These are phyloP conservation scores for Hyla sarda DNA, from an alignment of 2,113 vertebrate genomes.

Conservation along the genomic window DNA sequence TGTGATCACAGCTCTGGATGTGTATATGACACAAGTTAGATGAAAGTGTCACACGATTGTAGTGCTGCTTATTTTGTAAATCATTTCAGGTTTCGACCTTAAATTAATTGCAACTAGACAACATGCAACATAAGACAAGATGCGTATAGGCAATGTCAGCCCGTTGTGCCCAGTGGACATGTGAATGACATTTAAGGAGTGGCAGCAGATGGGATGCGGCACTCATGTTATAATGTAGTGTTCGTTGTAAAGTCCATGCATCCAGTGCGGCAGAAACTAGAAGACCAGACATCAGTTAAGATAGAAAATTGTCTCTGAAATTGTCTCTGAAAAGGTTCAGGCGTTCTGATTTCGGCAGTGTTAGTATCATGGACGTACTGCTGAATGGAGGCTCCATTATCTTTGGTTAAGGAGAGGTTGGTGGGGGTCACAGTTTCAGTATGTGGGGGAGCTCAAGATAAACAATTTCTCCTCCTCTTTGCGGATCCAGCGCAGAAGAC, in stretches of 20 bases:
- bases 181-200: not conserved
- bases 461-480: slow-evolving; percentile 97
- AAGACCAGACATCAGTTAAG: not conserved
- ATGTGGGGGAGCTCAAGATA: slow-evolving; percentile 92
- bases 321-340: not conserved
- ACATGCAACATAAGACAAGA: not conserved
- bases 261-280: not conserved
- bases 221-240: not conserved
- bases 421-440: slow-evolving; percentile 73
- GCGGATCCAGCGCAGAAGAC: slow-evolving; percentile 97
- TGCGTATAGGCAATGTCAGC: not conserved
- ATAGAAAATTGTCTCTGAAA: not conserved
- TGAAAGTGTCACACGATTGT: not conserved
- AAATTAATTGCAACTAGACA: not conserved
- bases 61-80: not conserved
- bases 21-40: too few relatives aligned
- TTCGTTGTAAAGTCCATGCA: not conserved
- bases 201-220: not conserved
- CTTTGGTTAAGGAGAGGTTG: not conserved
- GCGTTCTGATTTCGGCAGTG: not conserved
- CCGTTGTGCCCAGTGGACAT: not conserved
- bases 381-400: not conserved
- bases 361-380: not conserved
- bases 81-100: not conserved
- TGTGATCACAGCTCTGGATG: too few relatives aligned